These are phyloP conservation scores for Stomatorhinus ivindoensis DNA, from an alignment of 2,113 vertebrate genomes.

Conservation along the genomic window DNA sequence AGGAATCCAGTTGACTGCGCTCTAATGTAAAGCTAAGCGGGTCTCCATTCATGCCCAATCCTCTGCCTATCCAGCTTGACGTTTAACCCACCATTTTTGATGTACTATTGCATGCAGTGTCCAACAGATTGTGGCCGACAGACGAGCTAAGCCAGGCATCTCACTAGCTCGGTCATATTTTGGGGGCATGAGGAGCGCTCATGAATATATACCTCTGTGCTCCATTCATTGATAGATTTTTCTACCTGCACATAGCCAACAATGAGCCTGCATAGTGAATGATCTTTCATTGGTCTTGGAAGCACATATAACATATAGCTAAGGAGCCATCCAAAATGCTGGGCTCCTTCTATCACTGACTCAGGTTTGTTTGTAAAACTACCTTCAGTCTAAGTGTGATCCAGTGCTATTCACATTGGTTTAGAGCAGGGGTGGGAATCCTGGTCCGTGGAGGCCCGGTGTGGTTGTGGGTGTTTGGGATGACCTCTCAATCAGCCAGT, in stretches of 20 bases:
- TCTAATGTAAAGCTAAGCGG: background rate
- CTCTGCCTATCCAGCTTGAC: background rate
- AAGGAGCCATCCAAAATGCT: background rate
- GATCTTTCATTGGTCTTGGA: constrained; percentile 23
- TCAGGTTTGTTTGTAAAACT: background rate
- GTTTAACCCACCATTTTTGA: constrained; percentile 26
- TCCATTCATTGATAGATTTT: constrained; percentile 25
- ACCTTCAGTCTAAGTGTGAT: background rate
- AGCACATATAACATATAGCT: background rate
- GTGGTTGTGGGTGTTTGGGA: too few relatives aligned
- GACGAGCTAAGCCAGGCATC: constrained; percentile 7
- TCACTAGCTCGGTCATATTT: constrained; percentile 24
- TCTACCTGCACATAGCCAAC: constrained; percentile 26
- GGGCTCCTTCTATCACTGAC: background rate
- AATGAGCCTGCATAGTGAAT: background rate
- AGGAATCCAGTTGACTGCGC: constrained; percentile 10
- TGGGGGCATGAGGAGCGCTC: background rate
- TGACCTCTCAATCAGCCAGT: too few relatives aligned
- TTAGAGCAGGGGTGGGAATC: background rate
- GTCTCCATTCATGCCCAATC: background rate
- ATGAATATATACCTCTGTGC: constrained; percentile 23
- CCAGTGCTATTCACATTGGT: background rate
- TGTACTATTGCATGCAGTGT: constrained; percentile 34
- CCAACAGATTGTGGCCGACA: background rate
- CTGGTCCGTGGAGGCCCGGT: too few relatives aligned